Evolutionary conservation across 2,113 vertebrate genomes (phyloP).

Genomic region (Odobenus rosmarus): DNA sequence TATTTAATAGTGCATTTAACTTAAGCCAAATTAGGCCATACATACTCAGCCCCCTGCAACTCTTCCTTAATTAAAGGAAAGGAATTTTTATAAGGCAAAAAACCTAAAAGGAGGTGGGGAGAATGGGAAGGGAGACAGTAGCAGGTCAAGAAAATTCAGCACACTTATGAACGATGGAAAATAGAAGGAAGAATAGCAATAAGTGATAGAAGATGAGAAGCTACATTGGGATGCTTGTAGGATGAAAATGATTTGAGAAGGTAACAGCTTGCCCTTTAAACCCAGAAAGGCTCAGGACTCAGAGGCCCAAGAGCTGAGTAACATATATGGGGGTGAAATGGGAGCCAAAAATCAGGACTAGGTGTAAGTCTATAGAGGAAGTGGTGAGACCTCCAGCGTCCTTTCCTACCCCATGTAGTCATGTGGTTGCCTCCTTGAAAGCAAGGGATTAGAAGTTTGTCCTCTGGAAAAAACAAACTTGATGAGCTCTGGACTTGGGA

Average conservation of each 20-base stretch:
- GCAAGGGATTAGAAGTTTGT: neutral
- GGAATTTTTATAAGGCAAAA: conserved; percentile 41
- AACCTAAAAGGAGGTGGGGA: neutral
- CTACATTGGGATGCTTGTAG: neutral
- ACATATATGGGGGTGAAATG: neutral
- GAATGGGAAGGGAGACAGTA: neutral
- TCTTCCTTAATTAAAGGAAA: neutral
- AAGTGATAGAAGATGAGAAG: neutral
- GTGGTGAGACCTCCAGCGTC: neutral
- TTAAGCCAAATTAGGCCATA: conserved; percentile 20
- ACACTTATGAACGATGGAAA: conserved; percentile 22
- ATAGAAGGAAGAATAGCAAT: neutral
- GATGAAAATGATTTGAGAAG: neutral
- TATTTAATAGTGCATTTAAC: conserved; percentile 37
- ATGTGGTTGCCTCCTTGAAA: neutral
- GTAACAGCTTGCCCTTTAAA: neutral
- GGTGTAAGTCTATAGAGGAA: neutral
- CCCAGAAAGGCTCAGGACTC: neutral
- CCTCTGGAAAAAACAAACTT: neutral
- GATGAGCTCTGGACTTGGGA: neutral
- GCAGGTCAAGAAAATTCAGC: neutral
- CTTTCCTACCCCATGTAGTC: neutral
- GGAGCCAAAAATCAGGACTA: neutral
- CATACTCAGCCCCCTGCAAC: neutral
- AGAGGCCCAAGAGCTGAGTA: neutral